Evolutionary conservation across 2,888 invertebrate species (phyloP).

Genomic region (Ochropleura leucogaster): DNA sequence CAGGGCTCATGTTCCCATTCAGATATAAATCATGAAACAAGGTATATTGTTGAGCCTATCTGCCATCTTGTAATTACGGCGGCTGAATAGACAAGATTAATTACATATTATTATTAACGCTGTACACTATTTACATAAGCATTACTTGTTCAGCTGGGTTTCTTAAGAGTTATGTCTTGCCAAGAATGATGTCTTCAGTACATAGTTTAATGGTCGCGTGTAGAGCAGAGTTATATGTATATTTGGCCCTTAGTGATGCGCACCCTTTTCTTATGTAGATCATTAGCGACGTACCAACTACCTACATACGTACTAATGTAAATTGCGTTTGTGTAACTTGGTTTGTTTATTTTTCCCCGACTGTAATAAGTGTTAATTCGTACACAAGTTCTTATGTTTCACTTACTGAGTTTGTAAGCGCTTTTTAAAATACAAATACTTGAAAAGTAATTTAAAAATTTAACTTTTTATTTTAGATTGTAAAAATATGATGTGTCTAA

Average conservation of each 20-base stretch:
- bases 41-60: slow-evolving; percentile 53
- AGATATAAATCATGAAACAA: slow-evolving; percentile 49
- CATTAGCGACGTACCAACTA: slow-evolving; percentile 3
- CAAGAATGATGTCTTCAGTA: background rate
- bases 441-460: background rate
- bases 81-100: slow-evolving; percentile 58
- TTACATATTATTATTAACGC: slow-evolving; percentile 44
- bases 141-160: slow-evolving; percentile 22
- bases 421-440: background rate
- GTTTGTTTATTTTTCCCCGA: background rate
- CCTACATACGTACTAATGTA: background rate
- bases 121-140: slow-evolving; percentile 41
- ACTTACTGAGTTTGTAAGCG: background rate
- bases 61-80: slow-evolving; percentile 57
- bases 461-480: too few relatives aligned
- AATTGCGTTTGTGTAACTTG: background rate
- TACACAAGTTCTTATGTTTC: background rate
- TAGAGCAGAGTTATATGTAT: background rate
- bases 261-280: background rate
- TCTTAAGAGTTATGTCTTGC: slow-evolving; percentile 4
- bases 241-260: background rate
- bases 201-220: background rate
- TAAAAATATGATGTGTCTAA: too few relatives aligned
- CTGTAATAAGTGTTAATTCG: background rate
- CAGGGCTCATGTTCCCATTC: slow-evolving; percentile 19